Evolutionary conservation across 2,113 vertebrate genomes (phyloP), one percentile per base, ranked within the genome.

Genomic region (Macaca mulatta): DNA sequence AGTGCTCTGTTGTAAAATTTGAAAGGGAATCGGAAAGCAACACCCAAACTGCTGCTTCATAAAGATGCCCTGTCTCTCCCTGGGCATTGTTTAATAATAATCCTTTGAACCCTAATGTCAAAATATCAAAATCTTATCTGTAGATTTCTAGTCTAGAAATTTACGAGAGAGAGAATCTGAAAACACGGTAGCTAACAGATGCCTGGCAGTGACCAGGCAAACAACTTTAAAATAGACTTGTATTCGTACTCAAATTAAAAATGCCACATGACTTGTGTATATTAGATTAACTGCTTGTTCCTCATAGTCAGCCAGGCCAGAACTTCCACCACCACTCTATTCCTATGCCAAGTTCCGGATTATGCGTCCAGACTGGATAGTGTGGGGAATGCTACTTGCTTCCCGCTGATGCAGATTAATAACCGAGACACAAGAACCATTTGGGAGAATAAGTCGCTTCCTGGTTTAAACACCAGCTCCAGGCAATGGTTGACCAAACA

Each of bases 211-310:
- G 89, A 84, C 91, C 85, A 96, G 93, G 69, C 92, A 97, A 97
- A 95, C 91, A 94, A 84, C 89, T 97, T 97, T 95, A 97, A 98
- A 97, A 97, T 96, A 97, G 94, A 97, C 70, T 61, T 93, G 92
- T 92, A 88, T 97, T 97, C 96, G 81, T 97, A 94, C 57, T 97
- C 79, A 96, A 78, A 95, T 98, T 96, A 93, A 97, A 92, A 96
- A 96, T 96, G 86, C 85, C 91, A 81, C 67, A 55, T 96, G 96
- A 97, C 91, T 94, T 96, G 86, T 94, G 96, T 97, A 48, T 89
- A 92, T 98, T 97, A 90, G 25, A 96, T 98, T 98, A 97, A 86
- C 86, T 80, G 78, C 78, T 95, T 94, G 27, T 78, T 96, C 70
- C 70, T 94, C 30, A 32, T 91, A 80, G 82, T 78, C 50, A 77